These are phyloP conservation scores for Cyrtonyx montezumae DNA, from an alignment of 2,113 vertebrate genomes.

Conservation along the genomic window DNA sequence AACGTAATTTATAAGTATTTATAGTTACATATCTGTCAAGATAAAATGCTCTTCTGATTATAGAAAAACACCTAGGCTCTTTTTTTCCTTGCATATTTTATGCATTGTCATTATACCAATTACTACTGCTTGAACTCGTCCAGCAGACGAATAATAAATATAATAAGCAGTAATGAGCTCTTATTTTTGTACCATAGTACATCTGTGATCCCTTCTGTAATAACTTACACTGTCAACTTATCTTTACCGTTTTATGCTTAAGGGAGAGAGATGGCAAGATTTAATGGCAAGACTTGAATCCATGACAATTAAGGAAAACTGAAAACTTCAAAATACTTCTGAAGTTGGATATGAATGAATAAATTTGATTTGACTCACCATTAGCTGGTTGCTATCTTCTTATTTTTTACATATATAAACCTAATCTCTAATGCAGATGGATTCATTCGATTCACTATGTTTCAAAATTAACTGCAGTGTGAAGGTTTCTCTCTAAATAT, in stretches of 20 bases:
- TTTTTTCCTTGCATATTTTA: not conserved
- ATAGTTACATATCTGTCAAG: not conserved
- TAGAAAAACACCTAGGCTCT: not conserved
- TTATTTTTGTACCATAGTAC: not conserved
- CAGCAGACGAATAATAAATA: not conserved
- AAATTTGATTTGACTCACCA: not conserved
- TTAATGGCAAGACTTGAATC: not conserved
- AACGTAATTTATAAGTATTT: not conserved
- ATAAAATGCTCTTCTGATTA: not conserved
- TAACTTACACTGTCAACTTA: not conserved
- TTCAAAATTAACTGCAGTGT: not conserved
- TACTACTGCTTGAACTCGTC: not conserved
- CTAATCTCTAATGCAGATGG: not conserved
- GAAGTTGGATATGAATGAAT: not conserved
- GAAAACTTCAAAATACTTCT: not conserved
- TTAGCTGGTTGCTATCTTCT: not conserved
- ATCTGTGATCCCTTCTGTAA: not conserved
- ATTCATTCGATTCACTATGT: not conserved
- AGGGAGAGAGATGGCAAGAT: not conserved
- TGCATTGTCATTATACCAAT: not conserved
- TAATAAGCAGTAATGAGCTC: not conserved
- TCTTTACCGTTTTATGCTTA: not conserved
- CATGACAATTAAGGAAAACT: not conserved
- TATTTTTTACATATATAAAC: not conserved
- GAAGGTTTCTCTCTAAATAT: not conserved